Evolutionary conservation across 2,797 vertebrate genomes (phyloP), one percentile per base, ranked within the genome.

Genomic region (Clarias pachynema): DNA sequence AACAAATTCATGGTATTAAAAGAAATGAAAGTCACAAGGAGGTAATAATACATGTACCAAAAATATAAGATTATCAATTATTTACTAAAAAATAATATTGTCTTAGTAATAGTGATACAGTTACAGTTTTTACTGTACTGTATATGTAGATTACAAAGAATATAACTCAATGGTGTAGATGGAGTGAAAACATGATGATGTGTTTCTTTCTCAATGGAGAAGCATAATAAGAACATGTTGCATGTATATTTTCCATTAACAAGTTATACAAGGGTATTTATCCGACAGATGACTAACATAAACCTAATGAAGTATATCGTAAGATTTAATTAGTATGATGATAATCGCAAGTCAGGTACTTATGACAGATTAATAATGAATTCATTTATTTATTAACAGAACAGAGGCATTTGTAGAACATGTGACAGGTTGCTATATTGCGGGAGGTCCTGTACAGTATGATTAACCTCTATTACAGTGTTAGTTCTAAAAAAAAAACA

Each of bases 391-490:
- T 74, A 8, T 29, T 29, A 65, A 2, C 26, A 65, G 12, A 31
- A 37, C 22, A 40, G 3, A 65, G 63, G 20, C 12, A 65, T 80
- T 65, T 65, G 6, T 24, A 78, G 9, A 80, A 65, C 53, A 80
- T 65, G 3, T 65, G 8, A 49, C 60, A 80, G 62, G 49, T 53
- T 66, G 62, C 16, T 66, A 49, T 53, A 22, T 63, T 65, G 40
- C 40, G 53, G 62, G 79, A 49, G 44, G 63, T 53, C 49, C 49
- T 14, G 49, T 53, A 53, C 49, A 53, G 12, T 56, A 66, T 81
- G 44, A 68, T 66, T 81, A 81, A 68, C 62, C 62, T 68, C 62
- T 22, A 68, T 68, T 66, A 81, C 44, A 31, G 62, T 68, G 63
- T 56, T 81, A 53, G 9, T 22, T 53, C n/a, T 81, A 66, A 81